phyloP scores from a whole-genome alignment of 2,113 vertebrate species.

The Motacilla alba region DNA sequence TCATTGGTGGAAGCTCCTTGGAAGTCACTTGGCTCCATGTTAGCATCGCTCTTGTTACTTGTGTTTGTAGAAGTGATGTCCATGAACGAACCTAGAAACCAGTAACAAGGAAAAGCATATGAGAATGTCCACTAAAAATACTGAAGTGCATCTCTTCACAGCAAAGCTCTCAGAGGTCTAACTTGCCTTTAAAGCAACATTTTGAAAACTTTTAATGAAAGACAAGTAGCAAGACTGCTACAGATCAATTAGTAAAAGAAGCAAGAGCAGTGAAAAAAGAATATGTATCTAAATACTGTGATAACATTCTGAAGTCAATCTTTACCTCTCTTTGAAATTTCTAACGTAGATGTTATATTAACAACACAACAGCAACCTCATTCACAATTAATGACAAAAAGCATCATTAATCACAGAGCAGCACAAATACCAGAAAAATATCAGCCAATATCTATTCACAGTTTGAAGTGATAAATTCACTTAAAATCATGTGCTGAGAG shows the following conservation, averaged over 20 bases:
- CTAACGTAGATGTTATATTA: background rate
- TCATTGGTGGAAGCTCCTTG: conserved; percentile 91
- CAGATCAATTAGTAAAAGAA: background rate
- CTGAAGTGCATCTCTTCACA: background rate
- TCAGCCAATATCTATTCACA: background rate
- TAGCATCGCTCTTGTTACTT: conserved; percentile 91
- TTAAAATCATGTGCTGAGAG: background rate
- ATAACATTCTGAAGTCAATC: background rate
- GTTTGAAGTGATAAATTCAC: background rate
- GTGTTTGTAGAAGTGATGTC: conserved; percentile 90
- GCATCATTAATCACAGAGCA: background rate
- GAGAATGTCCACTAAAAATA: background rate
- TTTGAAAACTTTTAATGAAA: background rate
- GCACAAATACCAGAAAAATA: background rate
- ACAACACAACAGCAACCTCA: background rate
- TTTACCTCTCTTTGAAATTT: background rate
- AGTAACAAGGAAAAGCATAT: background rate
- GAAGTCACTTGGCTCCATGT: conserved; percentile 86
- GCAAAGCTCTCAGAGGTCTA: background rate
- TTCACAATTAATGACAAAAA: background rate
- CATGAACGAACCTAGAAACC: conserved; percentile 84
- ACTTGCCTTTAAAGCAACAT: background rate
- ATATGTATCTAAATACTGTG: fast-evolving
- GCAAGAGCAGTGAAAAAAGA: background rate
- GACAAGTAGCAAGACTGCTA: background rate